A percentile compares a stretch with the other conserved stretches of the same genome.
Conservation (phyloP, 2,888 invertebrate species). For the Oscheius sp. region DNA sequence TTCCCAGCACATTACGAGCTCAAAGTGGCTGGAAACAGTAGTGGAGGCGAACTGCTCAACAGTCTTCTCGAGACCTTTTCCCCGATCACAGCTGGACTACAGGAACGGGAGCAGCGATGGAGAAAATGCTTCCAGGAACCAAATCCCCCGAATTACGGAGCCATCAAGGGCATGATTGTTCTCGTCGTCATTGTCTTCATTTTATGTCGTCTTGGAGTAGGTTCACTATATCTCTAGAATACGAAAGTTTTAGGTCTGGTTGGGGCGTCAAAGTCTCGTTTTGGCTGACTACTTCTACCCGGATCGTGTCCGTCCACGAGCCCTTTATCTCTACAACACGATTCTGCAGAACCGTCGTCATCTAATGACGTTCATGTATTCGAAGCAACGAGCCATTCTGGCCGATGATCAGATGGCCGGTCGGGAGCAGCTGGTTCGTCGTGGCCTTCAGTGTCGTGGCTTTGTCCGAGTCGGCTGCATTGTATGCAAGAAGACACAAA, state of each 20-base stretch:
- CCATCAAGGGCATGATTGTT: conserved; percentile 52
- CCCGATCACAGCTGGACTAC: conserved; percentile 53
- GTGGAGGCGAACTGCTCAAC: conserved; percentile 48
- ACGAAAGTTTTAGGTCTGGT: conserved; percentile 49
- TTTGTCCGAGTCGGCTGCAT: conserved; percentile 49
- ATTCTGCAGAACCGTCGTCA: conserved; percentile 53
- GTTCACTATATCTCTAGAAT: no score
- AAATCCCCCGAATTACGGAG: conserved; percentile 59
- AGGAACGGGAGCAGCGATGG: conserved; percentile 56
- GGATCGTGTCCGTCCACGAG: conserved; percentile 55
- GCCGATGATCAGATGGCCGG: conserved; percentile 40
- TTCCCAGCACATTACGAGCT: conserved; percentile 52
- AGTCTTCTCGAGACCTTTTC: conserved; percentile 57
- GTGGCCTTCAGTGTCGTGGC: conserved; percentile 50
- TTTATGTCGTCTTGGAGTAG: conserved; percentile 54
- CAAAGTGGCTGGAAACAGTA: conserved; percentile 53
- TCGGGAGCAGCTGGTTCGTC: conserved; percentile 46
- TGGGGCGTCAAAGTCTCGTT: conserved; percentile 52
- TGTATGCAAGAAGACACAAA: conserved; percentile 56
- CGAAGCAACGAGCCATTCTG: conserved; percentile 28
- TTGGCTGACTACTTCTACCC: conserved; percentile 63
- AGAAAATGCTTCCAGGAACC: conserved; percentile 63
- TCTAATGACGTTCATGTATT: conserved; percentile 37
- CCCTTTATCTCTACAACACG: conserved; percentile 57
- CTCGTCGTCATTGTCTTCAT: conserved; percentile 51